Evolutionary conservation across 1,140 invertebrate species (phyloP), one percentile per base, ranked within the genome.

Genomic region (Psilanteris sp.): DNA sequence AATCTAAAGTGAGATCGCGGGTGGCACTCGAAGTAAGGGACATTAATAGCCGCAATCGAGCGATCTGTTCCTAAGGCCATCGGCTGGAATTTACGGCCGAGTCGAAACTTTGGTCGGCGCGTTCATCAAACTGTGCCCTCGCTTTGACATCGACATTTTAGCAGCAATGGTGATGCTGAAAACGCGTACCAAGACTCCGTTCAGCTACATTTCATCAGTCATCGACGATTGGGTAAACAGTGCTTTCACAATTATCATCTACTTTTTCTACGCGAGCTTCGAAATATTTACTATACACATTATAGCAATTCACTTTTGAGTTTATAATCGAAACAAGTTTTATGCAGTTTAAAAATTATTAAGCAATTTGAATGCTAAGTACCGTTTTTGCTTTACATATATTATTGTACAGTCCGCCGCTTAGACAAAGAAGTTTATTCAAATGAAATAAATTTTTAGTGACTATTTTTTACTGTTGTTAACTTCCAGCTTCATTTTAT

Each of bases 41-140:
- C 64, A 59, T 59, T 59, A 57, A 68, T 50, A 68, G 52, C 52
- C 52, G 16, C 64, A 68, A 55, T 55, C 52, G 52, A 50, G 27
- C 64, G 52, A 68, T 68, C 48, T 44, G 20, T 55, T 54, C 43
- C 52, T 57, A 41, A 57, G 44, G 43, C 64, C 18, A 46, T 37
- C 64, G 41, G 10, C n/a, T 5, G 11, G 44, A 52, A 68, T 57
- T 57, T 68, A 68, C 64, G 64, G 36, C 43, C 31, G 11, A 9
- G 18, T 43, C 34, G 26, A 57, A 68, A 59, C 24, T 57, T 68
- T 41, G 44, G 32, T 13, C 43, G 16, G 5, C 27, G 52, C 20
- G 41, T 68, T 48, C 52, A 50, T 57, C 52, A 50, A 50, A 68
- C 13, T 27, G 34, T 8, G 4, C 22, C 20, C 31, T 11, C 37